These are phyloP conservation scores for Tangara arthus DNA, from an alignment of 2,797 vertebrate species.

Conservation along the genomic window DNA sequence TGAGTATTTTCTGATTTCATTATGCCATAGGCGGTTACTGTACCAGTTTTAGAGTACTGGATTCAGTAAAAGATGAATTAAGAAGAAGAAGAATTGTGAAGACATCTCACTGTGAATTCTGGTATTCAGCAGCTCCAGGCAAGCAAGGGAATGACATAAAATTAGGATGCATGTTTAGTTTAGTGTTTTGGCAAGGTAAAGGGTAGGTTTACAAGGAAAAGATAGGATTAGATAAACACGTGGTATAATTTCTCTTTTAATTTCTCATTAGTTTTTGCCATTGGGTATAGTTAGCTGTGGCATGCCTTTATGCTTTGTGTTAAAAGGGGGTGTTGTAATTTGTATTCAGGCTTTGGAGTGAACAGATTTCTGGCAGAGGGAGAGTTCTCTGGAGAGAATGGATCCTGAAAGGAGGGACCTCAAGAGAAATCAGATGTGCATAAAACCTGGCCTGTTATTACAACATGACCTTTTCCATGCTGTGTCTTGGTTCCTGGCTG, in stretches of 20 bases:
- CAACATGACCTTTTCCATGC: not conserved
- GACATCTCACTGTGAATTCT: not conserved
- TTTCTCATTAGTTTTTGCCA: constrained; percentile 43
- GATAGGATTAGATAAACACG: not conserved
- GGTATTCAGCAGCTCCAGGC: not conserved
- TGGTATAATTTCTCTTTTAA: constrained; percentile 20
- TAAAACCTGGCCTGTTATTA: not conserved
- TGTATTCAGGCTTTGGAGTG: not conserved
- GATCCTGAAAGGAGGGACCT: not conserved
- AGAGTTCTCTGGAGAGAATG: not conserved
- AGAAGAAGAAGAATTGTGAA: not conserved
- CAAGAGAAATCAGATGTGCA: not conserved
- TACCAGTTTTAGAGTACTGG: not conserved
- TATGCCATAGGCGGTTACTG: not conserved
- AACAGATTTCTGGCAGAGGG: not conserved
- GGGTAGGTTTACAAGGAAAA: not conserved
- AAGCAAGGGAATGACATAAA: not conserved
- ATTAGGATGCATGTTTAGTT: not conserved
- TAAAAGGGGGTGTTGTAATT: not conserved
- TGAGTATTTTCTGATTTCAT: not conserved
- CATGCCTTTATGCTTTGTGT: not conserved
- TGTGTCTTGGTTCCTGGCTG: not conserved
- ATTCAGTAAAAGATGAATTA: not conserved
- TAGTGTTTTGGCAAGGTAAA: constrained; percentile 10
- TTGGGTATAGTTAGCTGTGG: not conserved